Base-by-base conservation (phyloP, 2,888 invertebrate genomes). In the Schizotus pectinicornis region DNA sequence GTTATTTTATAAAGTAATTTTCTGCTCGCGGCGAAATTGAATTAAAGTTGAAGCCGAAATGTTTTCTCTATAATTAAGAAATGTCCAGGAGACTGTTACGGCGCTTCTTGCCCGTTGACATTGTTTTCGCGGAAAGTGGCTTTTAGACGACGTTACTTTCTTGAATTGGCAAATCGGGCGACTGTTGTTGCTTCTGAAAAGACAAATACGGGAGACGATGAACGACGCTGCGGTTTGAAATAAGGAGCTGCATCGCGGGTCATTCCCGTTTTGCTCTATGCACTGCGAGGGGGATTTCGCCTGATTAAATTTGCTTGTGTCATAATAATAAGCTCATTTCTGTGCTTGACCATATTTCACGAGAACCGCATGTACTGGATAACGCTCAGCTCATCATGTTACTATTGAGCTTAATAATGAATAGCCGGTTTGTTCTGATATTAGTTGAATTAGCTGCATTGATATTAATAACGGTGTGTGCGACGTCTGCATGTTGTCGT, bases 361-460 rank as follows among this genome's bases (percentile, higher is more conserved):
- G 14, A 31, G 9, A 30, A 38, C 7, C 32, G 22, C 22, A 22
- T 22, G 22, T 22, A 22, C 22, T 22, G 22, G 22, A 3, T 22
- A 22, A 22, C 22, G 22, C 22, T 22, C 22, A 22, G 31, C 42
- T 51, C 51, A 51, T 51, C 51, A 51, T 30, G 42, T 51, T 51
- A 43, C 51, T 38, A 51, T 51, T 51, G 43, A 51, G 33, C 31
- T 11, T 37, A 22, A 36, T 42, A 42, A 42, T 51, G 51, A 51
- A 51, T 43, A 43, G 41, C 42, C 42, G 42, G 42, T 36, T 36
- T 51, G 51, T 51, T 51, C 36, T 42, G 51, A 43, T 51, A 43
- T 51, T 51, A 42, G 31, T 13, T 51, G 51, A 51, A 51, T 51
- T 43, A 51, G 36, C 51, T 42, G 42, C 51, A 51, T 51, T 51